Evolutionary conservation across 2,113 vertebrate genomes (phyloP), one percentile per base, ranked within the genome.

Genomic region (Eleginops maclovinus): DNA sequence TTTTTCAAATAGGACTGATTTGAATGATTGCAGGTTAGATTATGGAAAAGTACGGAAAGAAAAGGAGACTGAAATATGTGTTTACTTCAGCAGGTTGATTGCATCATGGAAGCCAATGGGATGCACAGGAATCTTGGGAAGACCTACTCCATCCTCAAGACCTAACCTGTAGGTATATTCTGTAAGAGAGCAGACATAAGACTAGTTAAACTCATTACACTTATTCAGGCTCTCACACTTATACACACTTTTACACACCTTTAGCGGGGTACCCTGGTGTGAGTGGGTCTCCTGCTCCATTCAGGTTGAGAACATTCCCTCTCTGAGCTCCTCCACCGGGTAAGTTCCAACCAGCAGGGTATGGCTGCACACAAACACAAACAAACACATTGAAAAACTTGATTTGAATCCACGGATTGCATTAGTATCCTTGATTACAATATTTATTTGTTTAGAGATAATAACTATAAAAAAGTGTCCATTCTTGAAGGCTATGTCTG

Each of bases 221-320:
- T 36, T 1, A 36, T 36, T 36, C 31, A 36, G 31, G 5, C 31
- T 36, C 31, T 36, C 31, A 36, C 31, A 36, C 31, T 36, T 36
- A 9, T 36, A 69, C 24, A n/a, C 6, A 53, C 13, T 71, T 16
- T 43, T 21, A 69, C 60, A 16, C 31, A 98, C 98, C 97, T 97
- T 98, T 99, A 12, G 98, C 98, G 6, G 98, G 98, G 83, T 99
- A 99, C 4, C 98, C 97, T 11, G 98, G 97, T 16, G 98, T 99
- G 1, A 99, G 95, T 0, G 98, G 97, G 28, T 99, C 98, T 75
- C 97, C 98, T 0, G 97, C 97, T 24, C 98, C 98, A 2, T 99
- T 97, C 58, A 98, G 82, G 36, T 96, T 98, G 59, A 99, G 93
- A 1, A 99, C 96, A 55, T 99, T 99, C 14, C 98, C 98, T 79